Evolutionary conservation across 1,140 invertebrate genomes (phyloP).

Genomic region (Drosophila varians): DNA sequence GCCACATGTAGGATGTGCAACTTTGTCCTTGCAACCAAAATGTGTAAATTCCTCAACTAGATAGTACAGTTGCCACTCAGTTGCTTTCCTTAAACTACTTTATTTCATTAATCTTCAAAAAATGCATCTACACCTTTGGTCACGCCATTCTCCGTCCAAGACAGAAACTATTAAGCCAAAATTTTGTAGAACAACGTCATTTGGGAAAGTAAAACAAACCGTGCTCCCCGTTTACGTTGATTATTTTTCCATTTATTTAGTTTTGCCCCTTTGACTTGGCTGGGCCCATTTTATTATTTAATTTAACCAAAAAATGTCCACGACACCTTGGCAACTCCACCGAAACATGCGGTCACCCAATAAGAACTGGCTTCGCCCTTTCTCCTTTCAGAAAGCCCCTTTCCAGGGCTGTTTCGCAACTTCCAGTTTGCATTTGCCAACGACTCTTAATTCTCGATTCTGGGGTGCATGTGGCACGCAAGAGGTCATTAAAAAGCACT

Average conservation of each 20-base stretch:
- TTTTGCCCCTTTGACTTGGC: conserved; percentile 9
- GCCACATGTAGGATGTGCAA: no score
- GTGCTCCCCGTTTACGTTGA: conserved; percentile 11
- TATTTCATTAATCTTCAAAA: no score
- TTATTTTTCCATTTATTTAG: neutral
- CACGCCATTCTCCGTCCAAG: conserved; percentile 36
- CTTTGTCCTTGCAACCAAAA: conserved; percentile 35
- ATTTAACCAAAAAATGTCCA: conserved; percentile 52
- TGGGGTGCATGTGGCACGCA: conserved; percentile 74
- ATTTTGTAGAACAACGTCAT: conserved; percentile 60
- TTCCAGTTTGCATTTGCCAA: conserved; percentile 50
- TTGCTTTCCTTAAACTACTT: no score
- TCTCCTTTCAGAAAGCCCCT: neutral
- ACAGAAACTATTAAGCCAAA: neutral
- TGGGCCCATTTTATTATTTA: conserved; percentile 43
- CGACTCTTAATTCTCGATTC: conserved; percentile 35
- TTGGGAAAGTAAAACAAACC: conserved; percentile 45
- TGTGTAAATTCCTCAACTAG: no score
- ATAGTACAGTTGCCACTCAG: no score
- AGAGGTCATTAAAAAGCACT: conserved; percentile 71
- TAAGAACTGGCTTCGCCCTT: neutral
- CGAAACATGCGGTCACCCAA: conserved; percentile 32
- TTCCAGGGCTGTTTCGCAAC: neutral
- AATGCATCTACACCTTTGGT: no score
- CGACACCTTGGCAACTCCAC: conserved; percentile 53